Base-by-base conservation (phyloP, 2,113 vertebrate species). In the Synodontis membranacea region DNA sequence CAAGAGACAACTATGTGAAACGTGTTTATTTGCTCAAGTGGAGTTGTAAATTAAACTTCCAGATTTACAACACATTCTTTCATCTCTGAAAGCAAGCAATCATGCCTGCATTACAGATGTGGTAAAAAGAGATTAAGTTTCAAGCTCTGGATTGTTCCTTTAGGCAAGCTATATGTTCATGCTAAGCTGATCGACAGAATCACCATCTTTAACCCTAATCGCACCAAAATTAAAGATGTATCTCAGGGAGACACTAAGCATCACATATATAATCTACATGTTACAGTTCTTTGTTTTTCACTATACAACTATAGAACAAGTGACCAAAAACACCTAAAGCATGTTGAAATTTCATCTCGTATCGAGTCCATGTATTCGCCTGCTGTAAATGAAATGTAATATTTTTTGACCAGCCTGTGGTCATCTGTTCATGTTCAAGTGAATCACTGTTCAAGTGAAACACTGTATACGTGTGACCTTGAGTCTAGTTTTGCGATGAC, bases 191-290 rank as follows among this genome's bases (percentile, higher is more conserved):
- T 58, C 44, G 44, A 56, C 60, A 74, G 52, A 84, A 75, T 44
- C 31, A 52, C 28, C 78, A 70, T 74, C 46, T 80, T 34, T 42
- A 10, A 56, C 62, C 60, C 39, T 34, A 83, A 75, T 54, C 28
- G 25, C 66, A 64, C 78, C 56, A 82, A 68, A 80, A 80, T 80
- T 34, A 12, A 80, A 80, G 75, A 78, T 9, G 25, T 72, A 87
- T 82, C 88, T 89, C 88, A 89, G 88, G 88, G 88, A 89, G 70
- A 82, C 37, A 44, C 83, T 84, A 37, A 89, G 25, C 86, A 85
- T 64, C 86, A 89, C 56, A 56, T 76, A 74, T 80, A 54, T 64
- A 80, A 82, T 60, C 46, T 70, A 66, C 28, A 66, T 62, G 81
- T 83, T 79, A 72, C 37, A 21, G n/a, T 79, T 87, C 44, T 72